Conservation (phyloP, 2,888 invertebrate species). For the Scelioninae gen. 2 region DNA sequence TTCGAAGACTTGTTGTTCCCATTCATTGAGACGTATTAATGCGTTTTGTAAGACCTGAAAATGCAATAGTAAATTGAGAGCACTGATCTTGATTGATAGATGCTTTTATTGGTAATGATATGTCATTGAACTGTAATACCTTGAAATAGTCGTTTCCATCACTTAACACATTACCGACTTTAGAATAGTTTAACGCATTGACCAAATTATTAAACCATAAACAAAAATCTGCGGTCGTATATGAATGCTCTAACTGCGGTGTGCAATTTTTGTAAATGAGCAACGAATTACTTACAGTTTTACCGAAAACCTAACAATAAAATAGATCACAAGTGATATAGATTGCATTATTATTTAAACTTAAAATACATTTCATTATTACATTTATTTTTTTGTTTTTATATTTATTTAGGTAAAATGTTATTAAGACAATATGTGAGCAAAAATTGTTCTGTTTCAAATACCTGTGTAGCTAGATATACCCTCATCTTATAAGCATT, state of each 20-base stretch:
- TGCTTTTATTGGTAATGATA: too few species aligned
- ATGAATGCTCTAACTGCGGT: slow-evolving; percentile 5
- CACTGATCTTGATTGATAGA: too few species aligned
- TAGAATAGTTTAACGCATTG: slow-evolving; percentile 2
- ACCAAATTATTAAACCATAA: slow-evolving; percentile 6
- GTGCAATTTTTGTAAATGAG: background rate
- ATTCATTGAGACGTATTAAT: slow-evolving; percentile 3
- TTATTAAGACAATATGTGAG: too few species aligned
- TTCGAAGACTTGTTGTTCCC: background rate
- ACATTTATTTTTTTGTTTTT: too few species aligned
- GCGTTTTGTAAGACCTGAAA: slow-evolving; percentile 6
- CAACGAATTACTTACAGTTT: slow-evolving; percentile 6
- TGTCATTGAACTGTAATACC: too few species aligned
- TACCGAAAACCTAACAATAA: slow-evolving; percentile 2
- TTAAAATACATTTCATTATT: too few species aligned
- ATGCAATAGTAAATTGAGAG: background rate
- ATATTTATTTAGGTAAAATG: too few species aligned
- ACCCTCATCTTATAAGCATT: slow-evolving; percentile 14
- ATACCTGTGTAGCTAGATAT: slow-evolving; percentile 14
- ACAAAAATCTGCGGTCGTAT: background rate
- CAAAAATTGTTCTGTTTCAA: too few species aligned
- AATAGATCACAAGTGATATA: too few species aligned
- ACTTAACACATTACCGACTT: background rate
- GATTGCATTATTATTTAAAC: too few species aligned
- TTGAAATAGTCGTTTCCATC: slow-evolving; percentile 2